A percentile compares a stretch with the other conserved stretches of the same genome.
Conservation (phyloP, 2,888 invertebrate species). For the Leptopilina drosophilae region DNA sequence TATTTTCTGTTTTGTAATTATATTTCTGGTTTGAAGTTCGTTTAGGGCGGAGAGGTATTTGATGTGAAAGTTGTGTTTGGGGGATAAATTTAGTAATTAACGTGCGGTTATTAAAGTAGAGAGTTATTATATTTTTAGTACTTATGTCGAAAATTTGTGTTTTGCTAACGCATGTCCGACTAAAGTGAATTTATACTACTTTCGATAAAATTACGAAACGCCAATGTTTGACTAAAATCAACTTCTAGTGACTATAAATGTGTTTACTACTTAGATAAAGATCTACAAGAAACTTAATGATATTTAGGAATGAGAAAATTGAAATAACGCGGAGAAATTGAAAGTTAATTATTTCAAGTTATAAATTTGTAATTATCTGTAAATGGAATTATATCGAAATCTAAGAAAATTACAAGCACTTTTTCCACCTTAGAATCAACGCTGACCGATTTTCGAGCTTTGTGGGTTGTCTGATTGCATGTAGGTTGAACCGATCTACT, state of each 20-base stretch:
- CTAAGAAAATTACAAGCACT: background rate
- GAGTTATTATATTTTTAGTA: too few species aligned
- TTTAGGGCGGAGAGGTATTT: too few species aligned
- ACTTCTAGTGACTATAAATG: too few species aligned
- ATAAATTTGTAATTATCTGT: background rate
- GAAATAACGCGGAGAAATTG: background rate
- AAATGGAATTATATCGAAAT: background rate
- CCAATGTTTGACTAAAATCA: too few species aligned
- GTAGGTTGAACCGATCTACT: conserved; percentile 29
- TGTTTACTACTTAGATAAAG: too few species aligned
- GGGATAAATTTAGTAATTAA: background rate
- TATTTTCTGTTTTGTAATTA: conserved; percentile 14
- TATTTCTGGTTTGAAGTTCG: background rate
- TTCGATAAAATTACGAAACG: too few species aligned
- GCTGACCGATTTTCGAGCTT: conserved; percentile 16
- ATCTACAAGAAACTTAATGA: too few species aligned
- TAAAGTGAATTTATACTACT: too few species aligned
- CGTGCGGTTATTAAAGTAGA: background rate
- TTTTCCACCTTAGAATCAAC: background rate
- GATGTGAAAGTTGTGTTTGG: background rate
- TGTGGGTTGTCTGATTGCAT: conserved; percentile 24
- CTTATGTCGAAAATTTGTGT: too few species aligned
- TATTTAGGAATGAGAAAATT: background rate
- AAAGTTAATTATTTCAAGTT: background rate
- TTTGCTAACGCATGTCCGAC: too few species aligned